A percentile compares a stretch with the other conserved stretches of the same genome.
These are phyloP conservation scores for Parelbella ahira DNA, from an alignment of 2,888 invertebrate genomes.

Conservation along the genomic window DNA sequence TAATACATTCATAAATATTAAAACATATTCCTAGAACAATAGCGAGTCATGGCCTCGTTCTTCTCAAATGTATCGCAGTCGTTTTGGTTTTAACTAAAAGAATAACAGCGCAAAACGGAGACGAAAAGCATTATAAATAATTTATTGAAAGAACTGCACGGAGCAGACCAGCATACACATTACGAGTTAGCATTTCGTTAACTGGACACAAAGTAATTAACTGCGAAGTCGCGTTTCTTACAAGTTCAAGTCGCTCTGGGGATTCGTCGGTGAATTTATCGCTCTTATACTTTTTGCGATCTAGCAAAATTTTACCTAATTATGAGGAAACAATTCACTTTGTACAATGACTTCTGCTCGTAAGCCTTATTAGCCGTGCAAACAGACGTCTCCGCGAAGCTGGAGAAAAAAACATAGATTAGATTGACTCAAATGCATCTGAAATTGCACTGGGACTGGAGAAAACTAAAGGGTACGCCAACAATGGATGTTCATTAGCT, in stretches of 20 bases:
- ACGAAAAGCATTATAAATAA: slow-evolving; percentile 30
- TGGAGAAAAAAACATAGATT: slow-evolving; percentile 23
- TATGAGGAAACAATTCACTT: slow-evolving; percentile 25
- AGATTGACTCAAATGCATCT: too few species aligned
- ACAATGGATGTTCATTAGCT: slow-evolving; percentile 25
- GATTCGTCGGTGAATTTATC: slow-evolving; percentile 47
- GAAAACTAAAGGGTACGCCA: slow-evolving; percentile 14
- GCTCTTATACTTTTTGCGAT: slow-evolving; percentile 37
- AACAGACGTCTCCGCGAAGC: slow-evolving; percentile 16
- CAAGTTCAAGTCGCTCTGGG: slow-evolving; percentile 42
- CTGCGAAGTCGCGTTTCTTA: slow-evolving; percentile 51
- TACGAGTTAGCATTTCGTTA: slow-evolving; percentile 62
- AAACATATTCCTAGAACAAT: too few species aligned
- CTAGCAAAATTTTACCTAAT: slow-evolving; percentile 47
- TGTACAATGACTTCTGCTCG: slow-evolving; percentile 22
- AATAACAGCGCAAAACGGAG: background rate
- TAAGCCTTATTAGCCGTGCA: slow-evolving; percentile 24
- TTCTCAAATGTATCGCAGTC: too few species aligned
- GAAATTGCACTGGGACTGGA: slow-evolving; percentile 17
- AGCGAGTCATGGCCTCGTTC: too few species aligned
- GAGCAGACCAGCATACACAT: slow-evolving; percentile 42
- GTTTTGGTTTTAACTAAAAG: background rate
- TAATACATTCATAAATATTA: too few species aligned
- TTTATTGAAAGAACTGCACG: slow-evolving; percentile 38
- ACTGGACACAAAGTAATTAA: slow-evolving; percentile 66